Evolutionary conservation across 2,113 vertebrate species (phyloP).

Genomic region (Gobius niger): DNA sequence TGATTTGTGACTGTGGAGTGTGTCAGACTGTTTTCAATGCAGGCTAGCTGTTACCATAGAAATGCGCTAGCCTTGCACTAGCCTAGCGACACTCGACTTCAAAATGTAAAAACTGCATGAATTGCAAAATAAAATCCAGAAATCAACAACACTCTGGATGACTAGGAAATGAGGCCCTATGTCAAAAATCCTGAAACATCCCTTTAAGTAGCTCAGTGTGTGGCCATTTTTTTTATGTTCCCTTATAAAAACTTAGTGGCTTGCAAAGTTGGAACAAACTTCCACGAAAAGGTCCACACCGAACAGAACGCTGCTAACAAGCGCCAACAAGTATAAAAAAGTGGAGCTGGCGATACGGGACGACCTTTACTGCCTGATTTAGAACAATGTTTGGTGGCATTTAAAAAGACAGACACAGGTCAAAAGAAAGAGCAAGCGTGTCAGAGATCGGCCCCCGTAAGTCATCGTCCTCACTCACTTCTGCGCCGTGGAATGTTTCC

Average conservation of each 20-base stretch:
- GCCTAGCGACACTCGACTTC: no score
- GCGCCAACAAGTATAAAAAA: not conserved
- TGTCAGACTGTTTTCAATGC: no score
- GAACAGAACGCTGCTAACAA: not conserved
- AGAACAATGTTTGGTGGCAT: not conserved
- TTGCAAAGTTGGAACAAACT: not conserved
- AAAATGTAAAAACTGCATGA: no score
- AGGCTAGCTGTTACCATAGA: no score
- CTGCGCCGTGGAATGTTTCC: no score
- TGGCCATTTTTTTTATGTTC: not conserved
- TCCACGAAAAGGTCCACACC: not conserved
- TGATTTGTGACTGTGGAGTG: no score
- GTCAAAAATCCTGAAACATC: no score
- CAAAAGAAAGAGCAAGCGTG: not conserved
- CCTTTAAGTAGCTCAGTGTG: no score
- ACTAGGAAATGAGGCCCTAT: no score
- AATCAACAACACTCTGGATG: no score
- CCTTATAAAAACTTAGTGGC: not conserved
- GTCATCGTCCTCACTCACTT: not conserved
- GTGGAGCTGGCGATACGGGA: not conserved
- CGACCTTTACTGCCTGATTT: not conserved
- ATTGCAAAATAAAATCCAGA: no score
- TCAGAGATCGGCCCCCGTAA: not conserved
- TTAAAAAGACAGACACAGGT: not conserved
- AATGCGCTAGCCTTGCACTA: no score